Evolutionary conservation across 2,797 vertebrate genomes (phyloP), one percentile per base, ranked within the genome.

Genomic region (Diplodus sargus): DNA sequence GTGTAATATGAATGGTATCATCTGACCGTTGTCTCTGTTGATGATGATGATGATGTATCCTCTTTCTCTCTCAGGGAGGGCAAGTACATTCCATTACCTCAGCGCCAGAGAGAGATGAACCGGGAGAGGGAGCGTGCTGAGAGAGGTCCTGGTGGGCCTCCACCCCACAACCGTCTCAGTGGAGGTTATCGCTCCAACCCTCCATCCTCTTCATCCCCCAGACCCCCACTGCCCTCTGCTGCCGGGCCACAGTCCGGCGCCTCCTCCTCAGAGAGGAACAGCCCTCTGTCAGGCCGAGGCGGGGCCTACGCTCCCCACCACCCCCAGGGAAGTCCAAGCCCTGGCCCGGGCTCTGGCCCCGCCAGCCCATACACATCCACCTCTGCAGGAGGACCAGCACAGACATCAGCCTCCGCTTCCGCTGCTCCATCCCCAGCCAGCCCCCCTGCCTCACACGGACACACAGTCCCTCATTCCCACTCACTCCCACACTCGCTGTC

Each of bases 1-100:
- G 13, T 42, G 16, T 42, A 5, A 10, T 56, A 4, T 54, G n/a
- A 22, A 4, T 23, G 49, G 20, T 53, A 15, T 60, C 30, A 9
- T 4, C 8, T 28, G 5, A 64, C 1, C 1, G 4, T 39, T 57
- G 30, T 28, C 6, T 2, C 15, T 0, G 0, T 42, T 67, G 22
- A 39, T 34, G 14, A 13, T 58, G 23, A 57, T 45, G 3, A 43
- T 72, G 7, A 64, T 67, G 39, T 47, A 6, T 66, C 62, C 4
- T 74, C 3, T 73, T 25, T 68, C 9, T 83, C 23, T 68, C 57
- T 67, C 78, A 98, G 97, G 89, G 97, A 97, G 48, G 96, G 95
- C 49, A 97, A 97, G 75, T 97, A 98, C 87, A 96, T 97, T 85
- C 96, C 97, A 69, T 87, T 98, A 84, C 97, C 96, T 71, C 97